Conservation (phyloP, 2,113 vertebrate species). For the Gallinago paraguaiae region DNA sequence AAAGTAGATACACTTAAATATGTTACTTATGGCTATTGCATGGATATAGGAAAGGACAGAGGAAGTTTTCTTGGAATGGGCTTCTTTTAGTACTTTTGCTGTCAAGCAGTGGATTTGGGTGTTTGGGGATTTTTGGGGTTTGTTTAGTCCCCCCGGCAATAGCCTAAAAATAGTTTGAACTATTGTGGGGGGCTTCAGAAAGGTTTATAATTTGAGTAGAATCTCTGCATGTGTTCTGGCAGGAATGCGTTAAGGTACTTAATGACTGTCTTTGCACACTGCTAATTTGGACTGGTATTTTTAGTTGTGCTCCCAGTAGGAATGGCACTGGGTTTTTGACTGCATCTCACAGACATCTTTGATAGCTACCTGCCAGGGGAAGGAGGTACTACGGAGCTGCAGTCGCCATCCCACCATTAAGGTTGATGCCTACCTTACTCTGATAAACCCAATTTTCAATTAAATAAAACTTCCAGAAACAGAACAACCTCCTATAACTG, state of each 20-base stretch:
- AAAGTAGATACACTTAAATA: background rate
- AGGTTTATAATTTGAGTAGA: background rate
- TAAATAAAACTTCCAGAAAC: background rate
- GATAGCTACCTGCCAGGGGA: background rate
- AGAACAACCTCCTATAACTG: background rate
- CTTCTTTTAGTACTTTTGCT: background rate
- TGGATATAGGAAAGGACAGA: background rate
- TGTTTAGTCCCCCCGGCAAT: background rate
- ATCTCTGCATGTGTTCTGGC: background rate
- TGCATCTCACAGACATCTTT: background rate
- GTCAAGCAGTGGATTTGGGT: background rate
- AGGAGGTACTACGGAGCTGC: rapidly evolving
- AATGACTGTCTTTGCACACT: background rate
- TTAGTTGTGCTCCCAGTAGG: background rate
- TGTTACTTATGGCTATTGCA: background rate
- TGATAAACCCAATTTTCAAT: background rate
- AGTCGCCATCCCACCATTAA: background rate
- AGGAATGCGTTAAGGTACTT: constrained; percentile 19
- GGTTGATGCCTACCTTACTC: background rate
- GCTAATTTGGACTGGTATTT: constrained; percentile 39
- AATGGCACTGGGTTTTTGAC: background rate
- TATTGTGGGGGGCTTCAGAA: background rate
- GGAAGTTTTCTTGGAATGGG: background rate
- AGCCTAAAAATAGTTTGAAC: background rate
- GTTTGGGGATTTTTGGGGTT: background rate